Conservation (phyloP, 2,797 vertebrate species). For the Pseudocheirus occidentalis region DNA sequence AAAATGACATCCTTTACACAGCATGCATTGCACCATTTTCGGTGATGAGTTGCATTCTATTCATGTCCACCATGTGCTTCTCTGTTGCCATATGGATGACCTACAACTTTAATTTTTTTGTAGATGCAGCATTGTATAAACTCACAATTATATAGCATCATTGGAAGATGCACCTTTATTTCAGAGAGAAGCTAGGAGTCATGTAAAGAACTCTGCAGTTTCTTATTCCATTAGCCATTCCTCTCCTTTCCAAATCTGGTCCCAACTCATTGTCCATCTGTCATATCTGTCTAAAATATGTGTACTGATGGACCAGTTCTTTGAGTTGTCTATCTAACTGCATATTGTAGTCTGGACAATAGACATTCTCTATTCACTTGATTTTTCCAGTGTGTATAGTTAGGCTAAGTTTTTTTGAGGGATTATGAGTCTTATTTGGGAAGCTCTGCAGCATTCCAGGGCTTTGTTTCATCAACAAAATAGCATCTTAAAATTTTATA, state of each 20-base stretch:
- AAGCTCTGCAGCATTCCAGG: background rate
- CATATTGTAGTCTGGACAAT: background rate
- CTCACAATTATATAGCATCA: background rate
- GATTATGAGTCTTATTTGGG: background rate
- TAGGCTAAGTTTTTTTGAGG: background rate
- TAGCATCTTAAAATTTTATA: background rate
- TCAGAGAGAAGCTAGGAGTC: background rate
- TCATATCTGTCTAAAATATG: background rate
- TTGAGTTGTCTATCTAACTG: background rate
- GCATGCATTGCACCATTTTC: background rate
- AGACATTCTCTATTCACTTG: background rate
- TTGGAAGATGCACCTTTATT: background rate
- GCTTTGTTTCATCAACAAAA: background rate
- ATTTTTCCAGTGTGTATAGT: background rate
- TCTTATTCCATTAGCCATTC: background rate
- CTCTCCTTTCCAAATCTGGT: background rate
- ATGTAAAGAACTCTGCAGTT: background rate
- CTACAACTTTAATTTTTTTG: background rate
- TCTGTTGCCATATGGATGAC: background rate
- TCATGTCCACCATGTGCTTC: background rate
- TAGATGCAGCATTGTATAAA: background rate
- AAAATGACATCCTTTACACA: background rate
- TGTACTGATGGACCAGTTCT: background rate
- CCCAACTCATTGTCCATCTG: background rate
- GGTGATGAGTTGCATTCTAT: background rate